Conservation (phyloP, 23 tunicate species). For the Styela clava region DNA sequence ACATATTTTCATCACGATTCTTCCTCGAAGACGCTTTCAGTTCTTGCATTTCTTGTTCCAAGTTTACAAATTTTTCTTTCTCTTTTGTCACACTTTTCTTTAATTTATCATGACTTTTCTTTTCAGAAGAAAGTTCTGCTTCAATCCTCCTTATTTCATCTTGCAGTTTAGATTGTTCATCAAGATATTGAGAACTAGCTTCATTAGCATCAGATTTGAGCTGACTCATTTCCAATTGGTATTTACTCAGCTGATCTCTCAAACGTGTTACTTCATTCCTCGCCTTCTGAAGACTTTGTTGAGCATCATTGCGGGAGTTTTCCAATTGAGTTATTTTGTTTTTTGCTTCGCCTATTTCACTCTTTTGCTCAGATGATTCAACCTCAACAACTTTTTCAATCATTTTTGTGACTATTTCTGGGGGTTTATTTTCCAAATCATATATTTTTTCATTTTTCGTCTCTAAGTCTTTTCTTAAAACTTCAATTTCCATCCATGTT, state of each 20-base stretch:
- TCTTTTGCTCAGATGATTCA: constrained; percentile 22
- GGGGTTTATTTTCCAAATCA: constrained; percentile 17
- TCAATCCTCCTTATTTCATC: constrained; percentile 4
- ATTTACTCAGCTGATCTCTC: not conserved
- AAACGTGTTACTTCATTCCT: constrained; percentile 1
- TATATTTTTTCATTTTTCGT: not conserved
- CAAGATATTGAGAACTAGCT: not conserved
- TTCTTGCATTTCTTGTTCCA: constrained; percentile 50
- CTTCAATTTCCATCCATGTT: constrained; percentile 5
- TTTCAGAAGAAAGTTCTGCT: constrained; percentile 12
- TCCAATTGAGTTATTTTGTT: constrained; percentile 13
- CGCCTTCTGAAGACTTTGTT: not conserved
- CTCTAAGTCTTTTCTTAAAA: not conserved
- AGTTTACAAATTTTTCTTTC: constrained; percentile 3
- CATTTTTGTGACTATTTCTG: constrained; percentile 22
- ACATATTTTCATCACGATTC: constrained; percentile 23
- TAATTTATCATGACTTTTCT: constrained; percentile 16
- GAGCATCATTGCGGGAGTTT: not conserved
- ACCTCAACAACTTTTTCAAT: constrained; percentile 17
- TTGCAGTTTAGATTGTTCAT: constrained; percentile 9
- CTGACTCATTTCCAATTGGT: not conserved
- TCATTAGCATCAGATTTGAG: constrained; percentile 1
- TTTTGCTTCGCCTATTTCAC: constrained; percentile 13
- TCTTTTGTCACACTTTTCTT: constrained; percentile 17
- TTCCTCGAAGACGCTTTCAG: constrained; percentile 22